Percentiles rank a stretch among this genome's conserved stretches.
Evolutionary conservation across 2,888 invertebrate species (phyloP).

Genomic region (Drosophila birchii): DNA sequence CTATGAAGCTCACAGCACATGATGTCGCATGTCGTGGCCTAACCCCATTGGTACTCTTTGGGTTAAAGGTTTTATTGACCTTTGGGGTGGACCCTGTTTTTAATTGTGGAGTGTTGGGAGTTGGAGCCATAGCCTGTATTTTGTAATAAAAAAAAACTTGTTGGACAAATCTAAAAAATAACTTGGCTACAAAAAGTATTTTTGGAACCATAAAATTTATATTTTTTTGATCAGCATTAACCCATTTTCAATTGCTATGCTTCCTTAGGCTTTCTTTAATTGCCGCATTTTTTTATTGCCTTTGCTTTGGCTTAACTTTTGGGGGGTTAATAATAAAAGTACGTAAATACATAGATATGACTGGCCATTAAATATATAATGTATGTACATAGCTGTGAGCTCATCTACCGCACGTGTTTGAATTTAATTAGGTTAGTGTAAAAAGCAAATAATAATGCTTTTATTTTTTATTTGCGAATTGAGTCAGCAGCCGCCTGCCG

Average conservation of each 20-base stretch:
- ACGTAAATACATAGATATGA: not conserved
- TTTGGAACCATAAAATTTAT: too few species aligned
- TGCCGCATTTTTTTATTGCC: slow-evolving; percentile 26
- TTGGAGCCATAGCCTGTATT: slow-evolving; percentile 32
- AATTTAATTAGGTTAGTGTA: slow-evolving; percentile 58
- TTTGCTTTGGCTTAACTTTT: slow-evolving; percentile 28
- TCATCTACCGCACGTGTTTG: slow-evolving; percentile 58
- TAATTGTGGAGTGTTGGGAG: slow-evolving; percentile 33
- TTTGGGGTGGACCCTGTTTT: slow-evolving; percentile 27
- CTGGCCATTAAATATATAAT: slow-evolving; percentile 10
- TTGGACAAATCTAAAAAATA: not conserved
- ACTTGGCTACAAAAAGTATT: not conserved
- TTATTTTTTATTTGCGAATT: slow-evolving; percentile 14
- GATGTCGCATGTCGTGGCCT: slow-evolving; percentile 38
- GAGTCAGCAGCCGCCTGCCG: slow-evolving; percentile 19
- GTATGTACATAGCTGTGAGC: slow-evolving; percentile 21
- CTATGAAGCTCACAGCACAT: slow-evolving; percentile 5
- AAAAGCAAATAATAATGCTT: slow-evolving; percentile 35
- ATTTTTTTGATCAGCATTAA: too few species aligned
- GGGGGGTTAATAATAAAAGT: not conserved
- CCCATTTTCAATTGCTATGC: slow-evolving; percentile 21
- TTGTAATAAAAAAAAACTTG: not conserved
- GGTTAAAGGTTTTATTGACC: slow-evolving; percentile 75
- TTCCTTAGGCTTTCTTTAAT: slow-evolving; percentile 35
- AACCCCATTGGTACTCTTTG: slow-evolving; percentile 30